phyloP scores from a whole-genome alignment of 2,888 invertebrate genomes.

The Platerodrilus igneus region DNA sequence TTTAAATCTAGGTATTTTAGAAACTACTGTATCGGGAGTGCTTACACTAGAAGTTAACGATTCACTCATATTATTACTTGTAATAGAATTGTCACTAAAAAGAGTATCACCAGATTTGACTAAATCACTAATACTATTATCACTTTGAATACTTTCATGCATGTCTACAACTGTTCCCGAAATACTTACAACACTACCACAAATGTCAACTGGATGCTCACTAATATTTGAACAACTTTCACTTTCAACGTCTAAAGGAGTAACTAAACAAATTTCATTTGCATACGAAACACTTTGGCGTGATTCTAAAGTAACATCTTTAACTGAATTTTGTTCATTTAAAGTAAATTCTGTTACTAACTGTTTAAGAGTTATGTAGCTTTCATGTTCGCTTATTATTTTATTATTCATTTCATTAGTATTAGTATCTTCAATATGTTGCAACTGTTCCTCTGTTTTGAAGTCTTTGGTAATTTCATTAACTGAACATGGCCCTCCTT shows the following conservation, averaged over 20 bases:
- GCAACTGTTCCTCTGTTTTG: constrained; percentile 56
- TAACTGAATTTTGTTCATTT: constrained; percentile 34
- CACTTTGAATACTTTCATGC: constrained; percentile 15
- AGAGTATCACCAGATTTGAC: constrained; percentile 40
- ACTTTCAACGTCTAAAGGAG: constrained; percentile 44
- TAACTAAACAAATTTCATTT: constrained; percentile 46
- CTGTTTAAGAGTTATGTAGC: constrained; percentile 47
- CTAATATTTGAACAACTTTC: constrained; percentile 46
- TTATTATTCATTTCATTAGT: constrained; percentile 31
- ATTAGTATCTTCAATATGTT: constrained; percentile 37
- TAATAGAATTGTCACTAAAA: constrained; percentile 37
- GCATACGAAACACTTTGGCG: constrained; percentile 45
- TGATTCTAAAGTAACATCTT: constrained; percentile 11
- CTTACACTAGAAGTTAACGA: constrained; percentile 63
- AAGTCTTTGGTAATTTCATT: constrained; percentile 44
- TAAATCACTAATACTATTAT: constrained; percentile 30
- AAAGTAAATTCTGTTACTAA: constrained; percentile 41
- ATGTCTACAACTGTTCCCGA: constrained; percentile 30
- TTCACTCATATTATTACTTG: constrained; percentile 56
- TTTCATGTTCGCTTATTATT: constrained; percentile 38
- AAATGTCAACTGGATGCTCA: constrained; percentile 45
- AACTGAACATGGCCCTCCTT: constrained; percentile 54
- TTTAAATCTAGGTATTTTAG: constrained; percentile 51
- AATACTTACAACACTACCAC: constrained; percentile 40
- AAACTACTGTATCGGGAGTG: constrained; percentile 67